phyloP scores from a whole-genome alignment of 2,113 vertebrate species.

The Notarius quadriscutis region DNA sequence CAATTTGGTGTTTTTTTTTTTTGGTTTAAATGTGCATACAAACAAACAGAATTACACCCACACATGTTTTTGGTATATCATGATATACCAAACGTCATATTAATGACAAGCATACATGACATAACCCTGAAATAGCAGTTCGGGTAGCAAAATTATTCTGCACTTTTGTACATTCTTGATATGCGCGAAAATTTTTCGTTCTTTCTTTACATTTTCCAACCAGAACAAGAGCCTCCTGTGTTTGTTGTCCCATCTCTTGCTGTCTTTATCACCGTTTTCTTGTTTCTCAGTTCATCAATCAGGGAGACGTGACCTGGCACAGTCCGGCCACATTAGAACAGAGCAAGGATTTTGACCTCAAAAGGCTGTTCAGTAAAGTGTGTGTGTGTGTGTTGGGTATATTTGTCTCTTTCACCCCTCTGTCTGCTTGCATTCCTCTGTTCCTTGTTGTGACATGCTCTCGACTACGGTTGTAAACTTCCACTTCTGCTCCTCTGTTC shows the following conservation, averaged over 20 bases:
- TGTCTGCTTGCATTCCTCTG: constrained; percentile 14
- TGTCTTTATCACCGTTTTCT: background rate
- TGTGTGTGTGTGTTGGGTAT: constrained; percentile 36
- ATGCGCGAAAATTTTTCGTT: background rate
- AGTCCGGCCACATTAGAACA: background rate
- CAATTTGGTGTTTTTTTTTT: constrained; percentile 21
- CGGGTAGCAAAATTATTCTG: background rate
- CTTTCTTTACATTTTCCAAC: background rate
- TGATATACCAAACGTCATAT: background rate
- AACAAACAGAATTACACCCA: background rate
- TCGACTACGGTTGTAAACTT: constrained; percentile 25
- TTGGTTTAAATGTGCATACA: constrained; percentile 14
- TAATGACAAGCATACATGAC: background rate
- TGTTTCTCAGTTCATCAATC: background rate
- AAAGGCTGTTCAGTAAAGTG: constrained; percentile 4
- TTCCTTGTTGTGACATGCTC: constrained; percentile 36
- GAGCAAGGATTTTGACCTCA: background rate
- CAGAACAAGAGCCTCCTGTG: background rate
- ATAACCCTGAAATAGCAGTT: background rate
- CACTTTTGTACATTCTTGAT: background rate
- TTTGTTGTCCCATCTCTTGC: background rate
- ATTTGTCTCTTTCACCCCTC: constrained; percentile 1
- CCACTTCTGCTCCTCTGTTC: background rate
- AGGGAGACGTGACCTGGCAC: background rate
- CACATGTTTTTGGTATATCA: background rate